Base-by-base conservation (phyloP, 2,888 invertebrate genomes). In the Tineola bisselliella region DNA sequence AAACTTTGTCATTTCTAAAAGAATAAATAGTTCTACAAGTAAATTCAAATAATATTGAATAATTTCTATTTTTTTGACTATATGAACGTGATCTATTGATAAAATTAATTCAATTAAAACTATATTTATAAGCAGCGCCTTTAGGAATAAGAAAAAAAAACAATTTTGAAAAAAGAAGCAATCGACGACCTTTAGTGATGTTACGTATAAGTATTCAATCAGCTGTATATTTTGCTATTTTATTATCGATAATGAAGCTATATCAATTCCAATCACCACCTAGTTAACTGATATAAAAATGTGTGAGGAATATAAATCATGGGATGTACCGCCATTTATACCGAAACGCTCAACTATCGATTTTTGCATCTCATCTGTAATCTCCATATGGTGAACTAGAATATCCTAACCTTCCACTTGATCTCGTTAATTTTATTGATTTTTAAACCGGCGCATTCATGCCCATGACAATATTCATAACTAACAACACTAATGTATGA, bases 401-500 rank as follows among this genome's bases (percentile, higher is more conserved):
- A 12, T 38, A 38, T 38, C 10, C 38, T 6, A 48, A 48, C 48
- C 48, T 48, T 17, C 8, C 10, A 15, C n/a, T 48, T 6, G 48
- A 13, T 48, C 48, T 48, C 48, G 2, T n/a, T 48, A 17, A 48
- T 3, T 48, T 48, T 17, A 48, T 48, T 17, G 15, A 48, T 48
- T 48, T 15, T 48, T 17, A n/a, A 48, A 48, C 48, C 48, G 48
- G 48, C 48, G 3, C 15, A 48, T 48, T 43, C 10, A 48, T n/a
- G 48, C n/a, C 2, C 10, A 17, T 43, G 3, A 15, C 15, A 48
- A 48, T 48, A 17, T 48, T 48, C 48, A 48, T 48, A 48, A 15
- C 12, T 15, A 15, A 48, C 48, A 48, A 38, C 38, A 38, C 38
- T 38, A 38, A 48, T 48, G 48, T 48, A 8, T 72, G 80, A 78